Percentiles rank a stretch among this genome's conserved stretches.
phyloP scores from a whole-genome alignment of 64 coral and sea anemone species.

The Platygyra sinensis region DNA sequence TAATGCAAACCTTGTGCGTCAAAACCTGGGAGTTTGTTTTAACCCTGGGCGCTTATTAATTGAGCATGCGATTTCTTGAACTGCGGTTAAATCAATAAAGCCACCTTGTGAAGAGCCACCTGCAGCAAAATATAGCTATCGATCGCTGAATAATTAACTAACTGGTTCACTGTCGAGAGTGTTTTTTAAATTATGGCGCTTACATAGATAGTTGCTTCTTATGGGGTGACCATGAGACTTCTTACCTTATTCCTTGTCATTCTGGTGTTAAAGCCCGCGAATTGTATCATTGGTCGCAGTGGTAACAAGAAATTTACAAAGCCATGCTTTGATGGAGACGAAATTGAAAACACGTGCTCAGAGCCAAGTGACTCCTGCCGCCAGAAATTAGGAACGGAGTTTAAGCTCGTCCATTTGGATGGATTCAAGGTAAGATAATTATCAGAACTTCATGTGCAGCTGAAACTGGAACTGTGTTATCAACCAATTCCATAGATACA shows the following conservation, averaged over 20 bases:
- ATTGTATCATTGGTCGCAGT: neutral
- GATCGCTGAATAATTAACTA: too few relatives aligned
- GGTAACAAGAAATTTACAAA: conserved; percentile 25
- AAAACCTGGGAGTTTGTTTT: too few relatives aligned
- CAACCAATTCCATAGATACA: too few relatives aligned
- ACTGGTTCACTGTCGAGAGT: too few relatives aligned
- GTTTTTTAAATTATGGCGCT: neutral
- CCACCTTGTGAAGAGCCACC: too few relatives aligned
- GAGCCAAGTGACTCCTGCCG: conserved; percentile 47
- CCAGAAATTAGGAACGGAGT: neutral
- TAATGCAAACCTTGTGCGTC: too few relatives aligned
- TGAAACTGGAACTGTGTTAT: too few relatives aligned
- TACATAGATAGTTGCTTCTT: neutral
- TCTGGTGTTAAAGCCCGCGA: neutral
- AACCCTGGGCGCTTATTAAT: too few relatives aligned
- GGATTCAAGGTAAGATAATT: conserved; percentile 47
- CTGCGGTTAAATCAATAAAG: neutral
- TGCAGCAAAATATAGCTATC: too few relatives aligned
- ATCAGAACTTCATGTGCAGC: too few relatives aligned
- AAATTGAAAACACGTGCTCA: conserved; percentile 55
- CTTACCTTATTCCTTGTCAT: too few relatives aligned
- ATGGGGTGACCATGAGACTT: neutral
- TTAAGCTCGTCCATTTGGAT: conserved; percentile 27
- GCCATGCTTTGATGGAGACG: conserved; percentile 57
- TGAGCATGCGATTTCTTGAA: neutral